Conservation (phyloP, 2,888 invertebrate genomes). For the Leucophenga montana region DNA sequence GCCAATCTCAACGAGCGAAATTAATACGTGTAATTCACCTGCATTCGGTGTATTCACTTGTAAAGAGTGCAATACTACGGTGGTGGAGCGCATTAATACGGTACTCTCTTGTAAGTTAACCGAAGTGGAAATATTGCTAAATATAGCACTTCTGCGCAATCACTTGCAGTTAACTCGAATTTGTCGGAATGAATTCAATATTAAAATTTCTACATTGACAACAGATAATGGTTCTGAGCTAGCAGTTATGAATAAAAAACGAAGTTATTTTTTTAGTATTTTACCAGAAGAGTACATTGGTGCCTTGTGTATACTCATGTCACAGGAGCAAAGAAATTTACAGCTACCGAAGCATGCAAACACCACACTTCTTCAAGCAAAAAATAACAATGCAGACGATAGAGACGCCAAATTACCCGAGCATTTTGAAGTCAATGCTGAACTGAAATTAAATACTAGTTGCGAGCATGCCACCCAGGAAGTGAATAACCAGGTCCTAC, state of each 20-base stretch:
- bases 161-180: constrained; percentile 77
- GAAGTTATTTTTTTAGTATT: constrained; percentile 78
- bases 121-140: constrained; percentile 77
- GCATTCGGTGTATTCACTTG: constrained; percentile 81
- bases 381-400: constrained; percentile 21
- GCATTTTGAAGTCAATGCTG: constrained; percentile 31
- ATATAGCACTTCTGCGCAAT: constrained; percentile 77
- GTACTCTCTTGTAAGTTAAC: constrained; percentile 81
- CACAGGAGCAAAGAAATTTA: constrained; percentile 58
- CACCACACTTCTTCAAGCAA: not conserved
- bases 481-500: no score
- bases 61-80: constrained; percentile 80
- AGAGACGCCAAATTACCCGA: constrained; percentile 1
- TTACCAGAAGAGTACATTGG: constrained; percentile 81
- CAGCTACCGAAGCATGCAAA: not conserved
- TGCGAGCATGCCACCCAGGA: no score
- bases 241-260: constrained; percentile 47
- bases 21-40: constrained; percentile 79
- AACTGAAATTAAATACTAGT: no score
- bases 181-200: constrained; percentile 77
- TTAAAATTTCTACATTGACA: constrained; percentile 70
- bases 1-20: constrained; percentile 44
- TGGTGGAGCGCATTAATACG: constrained; percentile 82
- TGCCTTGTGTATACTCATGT: constrained; percentile 85
- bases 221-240: not conserved